Evolutionary conservation across 2,888 invertebrate species (phyloP), one percentile per base, ranked within the genome.

Genomic region (Anagyrus pseudococci): DNA sequence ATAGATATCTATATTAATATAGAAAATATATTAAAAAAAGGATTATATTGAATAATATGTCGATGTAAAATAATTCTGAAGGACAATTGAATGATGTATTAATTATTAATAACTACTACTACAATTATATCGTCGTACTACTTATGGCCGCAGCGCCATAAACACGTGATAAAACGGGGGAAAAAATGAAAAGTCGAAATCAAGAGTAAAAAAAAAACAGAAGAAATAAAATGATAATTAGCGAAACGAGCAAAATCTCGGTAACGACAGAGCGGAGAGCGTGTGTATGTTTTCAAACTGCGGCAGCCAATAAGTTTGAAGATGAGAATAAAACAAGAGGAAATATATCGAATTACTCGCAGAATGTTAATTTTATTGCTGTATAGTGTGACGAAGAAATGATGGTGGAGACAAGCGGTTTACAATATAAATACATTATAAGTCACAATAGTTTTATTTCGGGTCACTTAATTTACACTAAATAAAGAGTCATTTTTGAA

Each of bases 1-100:
- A 78, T 76, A 77, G 75, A 77, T 75, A 64, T 75, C 72, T 77
- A 76, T 78, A 79, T 77, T 77, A 75, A 77, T 77, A 79, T 79
- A 78, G 77, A 77, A 63, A 37, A 63, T 76, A 75, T 77, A 77
- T 73, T 66, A 78, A 76, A 77, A 78, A 76, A 77, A 76, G 74
- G 69, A 78, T 75, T 77, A 78, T 79, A 78, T 77, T 77, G 75
- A 76, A 78, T 80, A 79, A 78, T 79, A 78, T 79, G 78, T 80
- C 75, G 74, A 78, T 79, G 79, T 78, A 79, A 75, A 77, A 78
- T 78, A 79, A 77, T 78, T 77, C 72, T 74, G 74, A 75, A 77
- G 71, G 73, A 77, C 72, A 71, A 74, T 77, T 77, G 73, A 75
- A 67, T 58, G 60, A 64, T 67, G 58, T 58, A 62, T 63, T 57